Evolutionary conservation across 2,888 invertebrate genomes (phyloP).

Genomic region (Auanema sp.): DNA sequence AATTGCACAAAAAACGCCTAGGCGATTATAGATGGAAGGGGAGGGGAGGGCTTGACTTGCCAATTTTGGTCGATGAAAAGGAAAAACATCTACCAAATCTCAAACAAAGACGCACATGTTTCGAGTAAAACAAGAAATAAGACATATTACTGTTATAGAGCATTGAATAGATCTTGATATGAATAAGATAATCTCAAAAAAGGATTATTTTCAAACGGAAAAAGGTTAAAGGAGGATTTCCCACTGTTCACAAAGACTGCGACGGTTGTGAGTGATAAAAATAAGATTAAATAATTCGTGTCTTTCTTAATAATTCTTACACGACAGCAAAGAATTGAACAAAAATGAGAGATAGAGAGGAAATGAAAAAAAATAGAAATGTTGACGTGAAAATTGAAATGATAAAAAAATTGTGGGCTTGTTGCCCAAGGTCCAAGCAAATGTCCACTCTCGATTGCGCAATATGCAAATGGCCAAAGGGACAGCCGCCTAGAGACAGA

Average conservation of each 20-base stretch:
- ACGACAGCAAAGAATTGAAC: constrained; percentile 1
- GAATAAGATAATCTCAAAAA: background rate
- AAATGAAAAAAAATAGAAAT: constrained; percentile 10
- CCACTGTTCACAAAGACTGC: constrained; percentile 21
- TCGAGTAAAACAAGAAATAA: constrained; percentile 2
- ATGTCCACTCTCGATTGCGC: constrained; percentile 46
- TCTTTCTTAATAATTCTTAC: background rate
- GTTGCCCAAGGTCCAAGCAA: constrained; percentile 21
- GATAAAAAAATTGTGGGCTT: constrained; percentile 12
- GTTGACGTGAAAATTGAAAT: constrained; percentile 20
- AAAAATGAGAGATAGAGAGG: constrained; percentile 15
- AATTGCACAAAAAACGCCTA: background rate
- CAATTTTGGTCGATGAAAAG: background rate
- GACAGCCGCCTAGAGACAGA: background rate
- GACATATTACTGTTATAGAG: constrained; percentile 3
- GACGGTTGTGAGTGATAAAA: constrained; percentile 25
- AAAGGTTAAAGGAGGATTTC: constrained; percentile 18
- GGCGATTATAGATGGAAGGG: background rate
- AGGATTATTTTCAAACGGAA: background rate
- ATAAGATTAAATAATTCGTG: too few relatives aligned
- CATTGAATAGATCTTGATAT: background rate
- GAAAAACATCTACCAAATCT: constrained; percentile 2
- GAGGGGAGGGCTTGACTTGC: background rate
- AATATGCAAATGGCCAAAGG: constrained; percentile 42
- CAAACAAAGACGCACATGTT: background rate